Evolutionary conservation across 1,140 invertebrate genomes (phyloP).

Genomic region (Bemisia tabaci): DNA sequence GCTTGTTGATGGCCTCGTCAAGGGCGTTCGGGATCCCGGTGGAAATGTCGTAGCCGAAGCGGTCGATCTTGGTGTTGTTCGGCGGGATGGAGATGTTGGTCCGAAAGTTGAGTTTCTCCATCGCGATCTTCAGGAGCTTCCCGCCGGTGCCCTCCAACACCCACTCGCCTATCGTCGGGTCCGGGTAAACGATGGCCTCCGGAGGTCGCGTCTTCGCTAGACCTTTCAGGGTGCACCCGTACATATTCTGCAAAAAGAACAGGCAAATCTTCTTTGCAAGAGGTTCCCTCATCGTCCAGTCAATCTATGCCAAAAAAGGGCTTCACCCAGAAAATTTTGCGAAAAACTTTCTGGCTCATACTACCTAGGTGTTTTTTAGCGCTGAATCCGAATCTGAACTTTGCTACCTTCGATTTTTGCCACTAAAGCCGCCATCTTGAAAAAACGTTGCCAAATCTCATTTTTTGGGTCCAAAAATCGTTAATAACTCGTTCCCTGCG

Average conservation of each 20-base stretch:
- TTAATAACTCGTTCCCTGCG: too few relatives aligned
- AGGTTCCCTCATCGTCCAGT: too few relatives aligned
- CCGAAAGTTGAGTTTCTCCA: constrained; percentile 6
- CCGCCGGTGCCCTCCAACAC: constrained; percentile 9
- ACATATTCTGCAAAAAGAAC: neutral
- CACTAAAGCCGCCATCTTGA: too few relatives aligned
- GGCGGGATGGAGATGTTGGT: constrained; percentile 3
- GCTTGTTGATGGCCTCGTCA: neutral
- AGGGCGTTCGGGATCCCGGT: constrained; percentile 7
- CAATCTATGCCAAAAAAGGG: too few relatives aligned
- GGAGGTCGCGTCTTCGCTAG: constrained; percentile 12
- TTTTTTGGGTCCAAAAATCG: too few relatives aligned
- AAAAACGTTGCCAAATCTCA: too few relatives aligned
- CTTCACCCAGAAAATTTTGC: too few relatives aligned
- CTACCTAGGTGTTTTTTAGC: too few relatives aligned
- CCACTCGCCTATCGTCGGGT: constrained; percentile 3
- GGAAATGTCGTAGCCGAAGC: constrained; percentile 14
- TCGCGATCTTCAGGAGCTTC: constrained; percentile 5
- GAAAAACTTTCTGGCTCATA: too few relatives aligned
- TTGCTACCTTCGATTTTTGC: too few relatives aligned
- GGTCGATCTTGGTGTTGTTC: constrained; percentile 5
- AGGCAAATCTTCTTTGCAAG: too few relatives aligned
- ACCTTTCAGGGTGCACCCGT: constrained; percentile 2
- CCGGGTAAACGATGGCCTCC: constrained; percentile 5
- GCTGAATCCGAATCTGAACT: too few relatives aligned